Evolutionary conservation across 2,113 vertebrate genomes (phyloP), one percentile per base, ranked within the genome.

Genomic region (Plestiodon gilberti): DNA sequence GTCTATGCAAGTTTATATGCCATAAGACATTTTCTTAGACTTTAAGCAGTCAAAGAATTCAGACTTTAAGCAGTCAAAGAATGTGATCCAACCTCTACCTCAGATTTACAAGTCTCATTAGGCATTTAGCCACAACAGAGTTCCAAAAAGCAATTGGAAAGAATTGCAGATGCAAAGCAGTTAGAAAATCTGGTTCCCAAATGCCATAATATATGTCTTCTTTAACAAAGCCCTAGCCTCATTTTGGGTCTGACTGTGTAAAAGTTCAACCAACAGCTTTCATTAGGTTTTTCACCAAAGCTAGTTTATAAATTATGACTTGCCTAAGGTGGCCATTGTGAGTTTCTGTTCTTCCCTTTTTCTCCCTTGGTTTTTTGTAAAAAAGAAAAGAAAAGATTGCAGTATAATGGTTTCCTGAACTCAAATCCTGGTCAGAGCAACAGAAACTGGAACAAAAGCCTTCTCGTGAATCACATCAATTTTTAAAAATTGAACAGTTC

Each of bases 381-480:
- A 59, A 61, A 40, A 18, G 23, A 33, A 33, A 13, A 22, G 28
- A 25, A 25, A 33, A 33, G 17, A n/a, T 74, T 1, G 33, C 55
- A 43, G 57, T 22, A 75, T 48, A 83, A 74, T 62, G 30, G 57
- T 64, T 83, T 62, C 70, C 57, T 75, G 70, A 18, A 30, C 28
- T 64, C 48, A 75, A 14, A 62, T 28, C 7, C 57, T 43, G 25
- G 38, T 61, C 35, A 83, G n/a, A 75, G 28, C 18, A 62, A 83
- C 9, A 75, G 82, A 83, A 83, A 83, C 33, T 17, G 38, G 57
- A 75, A 83, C 65, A 83, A 83, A 83, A 62, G 35, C 28, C 57
- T 75, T 83, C 28, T 25, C 11, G 28, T 83, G 82, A 64, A 75
- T 48, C 35, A 61, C 55, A 74, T 61, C 38, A 48, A 28, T 73